These are phyloP conservation scores for Papilio gigon DNA, from an alignment of 2,888 invertebrate genomes.

Conservation along the genomic window DNA sequence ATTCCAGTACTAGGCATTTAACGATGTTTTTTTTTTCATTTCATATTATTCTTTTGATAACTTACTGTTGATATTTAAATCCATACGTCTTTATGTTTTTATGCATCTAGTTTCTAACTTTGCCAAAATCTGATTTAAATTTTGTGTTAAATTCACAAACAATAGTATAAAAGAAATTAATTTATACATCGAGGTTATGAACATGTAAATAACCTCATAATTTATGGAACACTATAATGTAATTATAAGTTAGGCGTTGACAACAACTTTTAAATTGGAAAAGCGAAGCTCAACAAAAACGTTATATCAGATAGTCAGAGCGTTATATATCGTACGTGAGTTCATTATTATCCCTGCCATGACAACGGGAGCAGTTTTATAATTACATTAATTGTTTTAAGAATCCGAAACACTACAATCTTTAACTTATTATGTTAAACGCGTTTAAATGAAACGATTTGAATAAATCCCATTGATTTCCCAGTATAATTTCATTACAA, in stretches of 20 bases:
- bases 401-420: too few species aligned
- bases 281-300: constrained; percentile 12
- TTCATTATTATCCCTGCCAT: constrained; percentile 7
- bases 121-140: neutral
- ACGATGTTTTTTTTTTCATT: neutral
- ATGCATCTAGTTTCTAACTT: neutral
- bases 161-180: neutral
- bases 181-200: neutral
- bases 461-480: neutral
- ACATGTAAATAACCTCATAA: neutral
- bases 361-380: neutral
- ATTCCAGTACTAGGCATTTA: neutral
- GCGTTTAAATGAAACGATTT: neutral
- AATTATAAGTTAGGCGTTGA: neutral
- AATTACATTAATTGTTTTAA: too few species aligned
- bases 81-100: neutral
- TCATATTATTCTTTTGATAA: neutral
- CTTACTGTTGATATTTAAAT: neutral
- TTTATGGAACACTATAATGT: neutral
- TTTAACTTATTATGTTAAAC: neutral
- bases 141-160: neutral
- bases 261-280: neutral
- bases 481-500: neutral
- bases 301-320: neutral
- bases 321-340: neutral